phyloP scores from a whole-genome alignment of 2,797 vertebrate genomes.

The Molossus alvarezi region DNA sequence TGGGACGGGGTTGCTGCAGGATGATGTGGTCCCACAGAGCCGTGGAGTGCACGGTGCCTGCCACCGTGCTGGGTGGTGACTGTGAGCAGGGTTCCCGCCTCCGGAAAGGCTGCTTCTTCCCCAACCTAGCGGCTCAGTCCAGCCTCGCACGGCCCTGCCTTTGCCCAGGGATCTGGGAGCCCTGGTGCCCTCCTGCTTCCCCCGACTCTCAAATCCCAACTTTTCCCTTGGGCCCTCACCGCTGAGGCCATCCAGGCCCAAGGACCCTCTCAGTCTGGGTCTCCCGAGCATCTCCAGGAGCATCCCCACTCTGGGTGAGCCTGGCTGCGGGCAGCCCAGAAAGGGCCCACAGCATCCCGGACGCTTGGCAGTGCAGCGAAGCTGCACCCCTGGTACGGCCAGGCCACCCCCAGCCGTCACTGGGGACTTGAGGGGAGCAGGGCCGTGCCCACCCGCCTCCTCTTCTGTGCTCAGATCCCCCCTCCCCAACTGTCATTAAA shows the following conservation, averaged over 20 bases:
- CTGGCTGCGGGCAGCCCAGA: neutral
- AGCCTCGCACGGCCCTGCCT: neutral
- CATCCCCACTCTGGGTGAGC: neutral
- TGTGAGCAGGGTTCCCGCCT: neutral
- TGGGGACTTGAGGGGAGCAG: neutral
- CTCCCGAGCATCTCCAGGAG: neutral
- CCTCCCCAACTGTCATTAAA: constrained; percentile 93
- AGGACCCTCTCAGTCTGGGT: neutral
- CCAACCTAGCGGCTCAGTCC: neutral
- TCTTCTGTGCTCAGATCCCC: constrained; percentile 28
- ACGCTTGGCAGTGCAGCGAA: neutral
- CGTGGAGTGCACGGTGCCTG: accelerated
- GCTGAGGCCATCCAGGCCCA: neutral
- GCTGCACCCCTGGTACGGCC: neutral
- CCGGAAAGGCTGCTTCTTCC: neutral
- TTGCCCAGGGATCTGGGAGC: neutral
- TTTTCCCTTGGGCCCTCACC: neutral
- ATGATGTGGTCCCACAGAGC: neutral
- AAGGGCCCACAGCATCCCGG: accelerated
- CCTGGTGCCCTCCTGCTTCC: neutral
- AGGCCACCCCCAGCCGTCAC: neutral
- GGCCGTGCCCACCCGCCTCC: neutral
- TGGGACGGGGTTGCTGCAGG: neutral
- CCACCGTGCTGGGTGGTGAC: accelerated
- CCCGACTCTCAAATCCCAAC: neutral